phyloP scores from a whole-genome alignment of 2,888 invertebrate species.

The Osedax frankpressi region DNA sequence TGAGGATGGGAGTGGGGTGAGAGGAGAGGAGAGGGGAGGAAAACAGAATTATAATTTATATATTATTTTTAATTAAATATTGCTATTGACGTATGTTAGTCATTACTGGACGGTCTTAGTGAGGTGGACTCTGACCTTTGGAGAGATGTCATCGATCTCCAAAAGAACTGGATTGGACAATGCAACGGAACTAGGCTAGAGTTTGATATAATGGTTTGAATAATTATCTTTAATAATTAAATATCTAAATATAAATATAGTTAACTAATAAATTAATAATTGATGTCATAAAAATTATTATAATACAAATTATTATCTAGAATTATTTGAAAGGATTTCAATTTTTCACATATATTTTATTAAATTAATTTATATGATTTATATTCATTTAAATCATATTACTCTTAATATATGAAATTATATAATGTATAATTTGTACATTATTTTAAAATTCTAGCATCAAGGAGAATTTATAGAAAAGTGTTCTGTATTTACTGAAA shows the following conservation, averaged over 20 bases:
- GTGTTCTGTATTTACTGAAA: neutral
- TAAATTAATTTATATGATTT: neutral
- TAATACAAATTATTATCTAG: neutral
- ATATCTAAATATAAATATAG: neutral
- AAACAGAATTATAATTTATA: too few relatives aligned
- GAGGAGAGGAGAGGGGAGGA: too few relatives aligned
- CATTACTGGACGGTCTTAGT: constrained; percentile 36
- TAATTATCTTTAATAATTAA: neutral
- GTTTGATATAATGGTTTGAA: constrained; percentile 27
- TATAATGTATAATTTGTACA: neutral
- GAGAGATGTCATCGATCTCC: constrained; percentile 40
- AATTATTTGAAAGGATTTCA: neutral
- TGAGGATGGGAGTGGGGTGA: too few relatives aligned
- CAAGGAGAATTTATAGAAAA: neutral
- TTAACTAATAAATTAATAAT: neutral
- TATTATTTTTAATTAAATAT: too few relatives aligned
- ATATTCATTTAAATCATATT: neutral
- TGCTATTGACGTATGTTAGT: constrained; percentile 24
- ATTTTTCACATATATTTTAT: neutral
- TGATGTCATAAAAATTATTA: neutral
- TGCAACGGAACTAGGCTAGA: constrained; percentile 37
- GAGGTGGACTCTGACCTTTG: constrained; percentile 40
- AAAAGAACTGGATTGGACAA: constrained; percentile 48
- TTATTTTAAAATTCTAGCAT: neutral
- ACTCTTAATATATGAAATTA: too few relatives aligned